Evolutionary conservation across 2,113 vertebrate species (phyloP).

Genomic region (Eptesicus fuscus): DNA sequence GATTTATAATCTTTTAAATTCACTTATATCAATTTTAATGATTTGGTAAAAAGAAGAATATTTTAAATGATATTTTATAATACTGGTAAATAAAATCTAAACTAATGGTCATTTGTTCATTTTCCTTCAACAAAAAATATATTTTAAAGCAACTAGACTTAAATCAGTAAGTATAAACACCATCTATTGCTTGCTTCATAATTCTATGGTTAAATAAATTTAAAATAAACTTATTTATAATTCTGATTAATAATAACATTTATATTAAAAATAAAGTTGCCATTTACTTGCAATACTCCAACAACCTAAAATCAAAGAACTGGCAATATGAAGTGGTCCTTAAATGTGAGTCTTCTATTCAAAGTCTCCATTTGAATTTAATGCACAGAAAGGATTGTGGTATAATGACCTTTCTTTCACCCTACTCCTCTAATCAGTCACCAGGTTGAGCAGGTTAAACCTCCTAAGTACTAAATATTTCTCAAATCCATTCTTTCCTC

Average conservation of each 20-base stretch:
- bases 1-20: background rate
- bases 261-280: constrained; percentile 12
- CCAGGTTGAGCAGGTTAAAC: background rate
- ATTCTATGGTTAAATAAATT: background rate
- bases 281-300: background rate
- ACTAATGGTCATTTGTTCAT: background rate
- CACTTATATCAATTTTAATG: background rate
- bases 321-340: background rate
- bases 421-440: background rate
- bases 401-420: background rate
- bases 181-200: background rate
- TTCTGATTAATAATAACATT: background rate
- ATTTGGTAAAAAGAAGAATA: background rate
- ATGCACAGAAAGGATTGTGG: background rate
- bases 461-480: too few relatives aligned
- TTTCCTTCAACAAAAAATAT: constrained; percentile 30
- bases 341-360: background rate
- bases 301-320: background rate
- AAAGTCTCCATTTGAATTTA: background rate
- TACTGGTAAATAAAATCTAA: background rate
- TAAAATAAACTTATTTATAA: background rate
- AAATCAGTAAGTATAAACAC: background rate
- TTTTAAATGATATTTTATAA: background rate
- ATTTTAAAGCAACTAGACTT: background rate
- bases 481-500: background rate